Evolutionary conservation across 2,797 vertebrate species (phyloP).

Genomic region (Lagodon rhomboides): DNA sequence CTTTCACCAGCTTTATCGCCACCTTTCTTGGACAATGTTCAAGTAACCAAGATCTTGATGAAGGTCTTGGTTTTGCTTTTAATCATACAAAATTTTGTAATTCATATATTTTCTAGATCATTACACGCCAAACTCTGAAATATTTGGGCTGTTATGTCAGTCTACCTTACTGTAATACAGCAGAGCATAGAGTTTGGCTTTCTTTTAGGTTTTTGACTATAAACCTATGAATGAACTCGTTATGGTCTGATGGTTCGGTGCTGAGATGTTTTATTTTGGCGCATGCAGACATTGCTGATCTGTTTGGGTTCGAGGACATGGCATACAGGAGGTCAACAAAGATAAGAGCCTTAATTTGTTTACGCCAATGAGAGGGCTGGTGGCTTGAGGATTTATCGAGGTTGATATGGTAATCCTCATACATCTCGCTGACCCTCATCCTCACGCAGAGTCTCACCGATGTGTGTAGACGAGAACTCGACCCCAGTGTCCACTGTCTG

Average conservation of each 20-base stretch:
- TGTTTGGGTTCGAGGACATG: slow-evolving; percentile 40
- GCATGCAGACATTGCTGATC: slow-evolving; percentile 20
- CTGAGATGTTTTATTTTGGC: slow-evolving; percentile 9
- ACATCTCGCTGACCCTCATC: slow-evolving; percentile 57
- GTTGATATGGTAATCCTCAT: slow-evolving; percentile 68
- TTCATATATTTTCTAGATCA: background rate
- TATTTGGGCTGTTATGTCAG: background rate
- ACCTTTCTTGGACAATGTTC: background rate
- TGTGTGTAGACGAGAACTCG: background rate
- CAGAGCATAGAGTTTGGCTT: background rate
- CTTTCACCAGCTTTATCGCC: slow-evolving; percentile 13
- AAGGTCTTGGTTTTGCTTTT: slow-evolving; percentile 1
- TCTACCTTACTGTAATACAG: background rate
- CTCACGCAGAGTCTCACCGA: slow-evolving; percentile 14
- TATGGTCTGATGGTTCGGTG: background rate
- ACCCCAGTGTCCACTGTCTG: too few relatives aligned
- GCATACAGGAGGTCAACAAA: slow-evolving; percentile 42
- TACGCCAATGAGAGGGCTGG: slow-evolving; percentile 20
- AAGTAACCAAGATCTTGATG: background rate
- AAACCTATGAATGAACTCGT: background rate
- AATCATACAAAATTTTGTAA: background rate
- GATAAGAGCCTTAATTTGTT: slow-evolving; percentile 75
- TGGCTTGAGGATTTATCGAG: slow-evolving; percentile 59
- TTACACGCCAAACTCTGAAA: background rate
- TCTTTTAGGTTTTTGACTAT: background rate